A percentile compares a stretch with the other conserved stretches of the same genome.
Conservation (phyloP, 2,888 invertebrate genomes). For the Eugnorisma glareosa region DNA sequence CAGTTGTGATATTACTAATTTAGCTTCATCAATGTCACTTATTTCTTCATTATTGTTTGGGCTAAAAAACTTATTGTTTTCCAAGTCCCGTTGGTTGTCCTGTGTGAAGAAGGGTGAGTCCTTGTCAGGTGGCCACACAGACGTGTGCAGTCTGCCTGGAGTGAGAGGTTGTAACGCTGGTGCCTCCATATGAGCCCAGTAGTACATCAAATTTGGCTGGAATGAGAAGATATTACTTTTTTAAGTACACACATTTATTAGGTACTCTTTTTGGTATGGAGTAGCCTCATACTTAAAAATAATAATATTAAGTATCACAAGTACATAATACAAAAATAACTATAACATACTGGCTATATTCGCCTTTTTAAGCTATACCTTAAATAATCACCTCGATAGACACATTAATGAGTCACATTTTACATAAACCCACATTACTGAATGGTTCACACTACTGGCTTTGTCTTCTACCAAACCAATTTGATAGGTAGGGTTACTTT, state of each 20-base stretch:
- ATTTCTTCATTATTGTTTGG: slow-evolving; percentile 86
- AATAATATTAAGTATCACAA: neutral
- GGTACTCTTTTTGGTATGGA: neutral
- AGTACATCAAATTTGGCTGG: slow-evolving; percentile 97
- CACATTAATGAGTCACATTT: neutral
- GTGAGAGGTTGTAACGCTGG: slow-evolving; percentile 92
- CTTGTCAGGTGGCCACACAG: slow-evolving; percentile 93
- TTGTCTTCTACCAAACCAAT: neutral
- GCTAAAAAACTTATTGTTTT: slow-evolving; percentile 76
- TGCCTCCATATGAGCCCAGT: slow-evolving; percentile 96
- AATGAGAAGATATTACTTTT: slow-evolving; percentile 62
- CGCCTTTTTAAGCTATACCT: neutral
- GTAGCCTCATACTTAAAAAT: neutral
- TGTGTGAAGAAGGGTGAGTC: slow-evolving; percentile 73
- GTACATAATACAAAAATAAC: neutral
- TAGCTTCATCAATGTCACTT: slow-evolving; percentile 83
- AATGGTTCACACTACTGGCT: neutral
- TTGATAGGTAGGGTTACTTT: neutral
- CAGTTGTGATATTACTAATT: slow-evolving; percentile 81
- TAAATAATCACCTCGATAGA: neutral
- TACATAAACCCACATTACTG: neutral
- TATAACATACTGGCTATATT: neutral
- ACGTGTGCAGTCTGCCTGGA: slow-evolving; percentile 93
- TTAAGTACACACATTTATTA: neutral
- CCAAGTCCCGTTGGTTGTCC: slow-evolving; percentile 75